These are phyloP conservation scores for Chrysina gloriosa DNA, from an alignment of 2,888 invertebrate genomes.

Conservation along the genomic window DNA sequence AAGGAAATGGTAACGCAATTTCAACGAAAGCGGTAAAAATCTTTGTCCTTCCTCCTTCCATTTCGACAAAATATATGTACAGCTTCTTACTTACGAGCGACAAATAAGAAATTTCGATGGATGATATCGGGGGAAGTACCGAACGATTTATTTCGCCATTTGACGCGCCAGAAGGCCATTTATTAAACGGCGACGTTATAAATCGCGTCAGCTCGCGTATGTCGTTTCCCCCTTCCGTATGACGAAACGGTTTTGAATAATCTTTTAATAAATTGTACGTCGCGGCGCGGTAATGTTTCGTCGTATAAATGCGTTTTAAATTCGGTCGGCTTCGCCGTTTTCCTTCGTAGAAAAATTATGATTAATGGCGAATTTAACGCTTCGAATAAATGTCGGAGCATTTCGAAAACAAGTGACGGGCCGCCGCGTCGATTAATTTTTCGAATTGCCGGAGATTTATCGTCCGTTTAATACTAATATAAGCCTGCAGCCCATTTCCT, in stretches of 20 bases:
- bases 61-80: neutral
- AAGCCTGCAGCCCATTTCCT: neutral
- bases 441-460: conserved; percentile 10
- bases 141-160: conserved; percentile 23
- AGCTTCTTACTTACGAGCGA: neutral
- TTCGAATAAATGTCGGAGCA: conserved; percentile 12
- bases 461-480: neutral
- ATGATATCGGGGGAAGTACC: conserved; percentile 19
- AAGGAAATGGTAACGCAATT: no score
- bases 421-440: conserved; percentile 5
- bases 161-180: conserved; percentile 23
- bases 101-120: conserved; percentile 26
- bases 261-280: conserved; percentile 37
- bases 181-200: conserved; percentile 34
- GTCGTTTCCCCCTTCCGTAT: neutral
- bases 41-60: no score
- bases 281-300: conserved; percentile 32
- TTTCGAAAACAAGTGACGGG: conserved; percentile 14
- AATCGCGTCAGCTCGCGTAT: conserved; percentile 11
- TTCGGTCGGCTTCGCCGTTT: conserved; percentile 26
- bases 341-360: conserved; percentile 26
- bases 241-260: conserved; percentile 33
- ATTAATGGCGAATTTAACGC: conserved; percentile 31
- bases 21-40: no score
- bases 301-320: conserved; percentile 32